Evolutionary conservation across 1,140 invertebrate genomes (phyloP).

Genomic region (Ruditapes philippinarum): DNA sequence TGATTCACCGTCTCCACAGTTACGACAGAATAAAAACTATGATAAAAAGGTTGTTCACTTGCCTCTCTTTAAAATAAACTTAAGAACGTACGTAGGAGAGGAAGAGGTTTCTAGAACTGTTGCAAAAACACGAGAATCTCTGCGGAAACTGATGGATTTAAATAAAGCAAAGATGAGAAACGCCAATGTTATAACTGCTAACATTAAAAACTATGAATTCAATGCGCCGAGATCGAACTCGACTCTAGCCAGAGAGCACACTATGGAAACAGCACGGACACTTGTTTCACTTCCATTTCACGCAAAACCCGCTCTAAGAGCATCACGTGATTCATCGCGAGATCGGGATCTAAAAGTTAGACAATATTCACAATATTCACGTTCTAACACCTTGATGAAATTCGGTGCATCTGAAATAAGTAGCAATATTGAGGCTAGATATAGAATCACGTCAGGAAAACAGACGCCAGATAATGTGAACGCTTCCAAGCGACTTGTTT

Average conservation of each 20-base stretch:
- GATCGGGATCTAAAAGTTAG: not conserved
- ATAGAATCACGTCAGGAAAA: not conserved
- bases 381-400: not conserved
- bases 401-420: not conserved
- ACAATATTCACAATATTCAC: not conserved
- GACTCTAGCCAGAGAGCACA: not conserved
- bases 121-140: slow-evolving; percentile 69
- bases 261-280: not conserved
- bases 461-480: not conserved
- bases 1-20: not conserved
- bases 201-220: slow-evolving; percentile 64
- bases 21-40: slow-evolving; percentile 60
- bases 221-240: not conserved
- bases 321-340: not conserved
- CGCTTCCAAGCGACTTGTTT: not conserved
- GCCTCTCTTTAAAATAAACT: slow-evolving; percentile 73
- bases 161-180: slow-evolving; percentile 59
- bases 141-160: slow-evolving; percentile 71
- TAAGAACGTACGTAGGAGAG: slow-evolving; percentile 66
- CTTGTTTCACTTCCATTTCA: slow-evolving; percentile 38
- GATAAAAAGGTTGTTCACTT: slow-evolving; percentile 71
- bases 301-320: slow-evolving; percentile 39
- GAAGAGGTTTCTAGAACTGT: slow-evolving; percentile 66
- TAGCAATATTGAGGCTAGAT: not conserved
- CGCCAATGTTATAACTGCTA: slow-evolving; percentile 54